Conservation (phyloP, 2,113 vertebrate species). For the Peromyscus maniculatus region DNA sequence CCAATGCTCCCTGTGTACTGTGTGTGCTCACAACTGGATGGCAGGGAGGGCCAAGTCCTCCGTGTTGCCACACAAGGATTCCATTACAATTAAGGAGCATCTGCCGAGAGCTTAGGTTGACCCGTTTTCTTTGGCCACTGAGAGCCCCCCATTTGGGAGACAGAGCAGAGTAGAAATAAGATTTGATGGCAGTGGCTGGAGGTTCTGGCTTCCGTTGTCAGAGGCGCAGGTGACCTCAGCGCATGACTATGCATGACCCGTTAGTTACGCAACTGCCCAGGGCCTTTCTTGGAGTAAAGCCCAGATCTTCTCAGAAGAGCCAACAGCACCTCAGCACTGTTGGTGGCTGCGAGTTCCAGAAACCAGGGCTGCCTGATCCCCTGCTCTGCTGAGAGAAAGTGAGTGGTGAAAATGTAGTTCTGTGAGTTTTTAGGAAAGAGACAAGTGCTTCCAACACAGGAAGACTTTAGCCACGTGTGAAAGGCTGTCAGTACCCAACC, state of each 20-base stretch:
- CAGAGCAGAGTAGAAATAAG: slow-evolving; percentile 27
- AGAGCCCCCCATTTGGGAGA: slow-evolving; percentile 28
- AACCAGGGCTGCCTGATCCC: not conserved
- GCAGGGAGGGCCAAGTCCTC: not conserved
- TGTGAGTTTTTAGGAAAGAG: slow-evolving; percentile 9
- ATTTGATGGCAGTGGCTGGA: not conserved
- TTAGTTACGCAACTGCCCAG: not conserved
- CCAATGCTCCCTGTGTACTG: not conserved
- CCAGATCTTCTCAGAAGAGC: not conserved
- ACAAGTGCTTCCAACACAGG: not conserved
- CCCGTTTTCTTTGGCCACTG: slow-evolving; percentile 50
- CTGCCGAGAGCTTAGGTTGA: slow-evolving; percentile 27
- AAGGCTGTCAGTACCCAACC: not conserved
- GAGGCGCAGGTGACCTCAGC: not conserved
- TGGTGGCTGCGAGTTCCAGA: not conserved
- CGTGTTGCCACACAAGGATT: not conserved
- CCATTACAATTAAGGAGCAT: slow-evolving; percentile 45
- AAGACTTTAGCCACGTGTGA: not conserved
- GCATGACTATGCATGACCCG: not conserved
- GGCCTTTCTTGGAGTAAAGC: not conserved
- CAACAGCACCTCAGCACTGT: not conserved
- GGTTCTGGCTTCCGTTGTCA: slow-evolving; percentile 45
- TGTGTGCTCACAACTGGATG: not conserved
- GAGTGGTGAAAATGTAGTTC: not conserved
- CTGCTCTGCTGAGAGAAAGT: not conserved